Percentiles rank a stretch among this genome's conserved stretches.
phyloP scores from a whole-genome alignment of 2,888 invertebrate species.

The Drosophila mayaguana region DNA sequence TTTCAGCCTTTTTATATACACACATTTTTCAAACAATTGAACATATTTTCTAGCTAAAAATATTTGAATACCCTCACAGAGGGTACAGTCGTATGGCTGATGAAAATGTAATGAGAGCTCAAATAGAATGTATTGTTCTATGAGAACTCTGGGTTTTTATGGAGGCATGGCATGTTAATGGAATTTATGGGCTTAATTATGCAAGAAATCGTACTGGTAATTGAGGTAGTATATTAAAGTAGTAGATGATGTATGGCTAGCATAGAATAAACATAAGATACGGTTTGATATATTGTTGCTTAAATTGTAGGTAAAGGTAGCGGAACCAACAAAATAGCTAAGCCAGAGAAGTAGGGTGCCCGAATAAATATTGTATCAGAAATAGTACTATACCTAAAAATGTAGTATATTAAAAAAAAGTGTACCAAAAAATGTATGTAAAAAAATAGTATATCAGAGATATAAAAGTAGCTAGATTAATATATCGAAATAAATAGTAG shows the following conservation, averaged over 20 bases:
- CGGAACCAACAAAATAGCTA: too few species aligned
- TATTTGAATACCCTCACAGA: conserved; percentile 15
- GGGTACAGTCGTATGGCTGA: neutral
- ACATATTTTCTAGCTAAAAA: conserved; percentile 30
- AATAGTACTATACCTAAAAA: neutral
- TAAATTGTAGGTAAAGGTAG: neutral
- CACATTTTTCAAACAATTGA: conserved; percentile 59
- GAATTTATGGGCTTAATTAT: neutral
- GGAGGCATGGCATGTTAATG: neutral
- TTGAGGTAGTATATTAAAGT: neutral
- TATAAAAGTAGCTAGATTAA: too few species aligned
- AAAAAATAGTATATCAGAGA: too few species aligned
- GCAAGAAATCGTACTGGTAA: neutral
- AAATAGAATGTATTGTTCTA: neutral
- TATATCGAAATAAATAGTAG: too few species aligned
- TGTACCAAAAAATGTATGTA: too few species aligned
- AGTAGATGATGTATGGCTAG: too few species aligned
- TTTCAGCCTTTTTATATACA: conserved; percentile 12
- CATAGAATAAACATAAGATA: too few species aligned
- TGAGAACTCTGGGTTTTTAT: neutral
- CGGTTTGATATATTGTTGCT: neutral
- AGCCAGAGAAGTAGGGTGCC: too few species aligned
- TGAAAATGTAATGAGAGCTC: neutral
- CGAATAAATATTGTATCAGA: too few species aligned
- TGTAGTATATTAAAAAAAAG: neutral